A percentile compares a stretch with the other conserved stretches of the same genome.
Evolutionary conservation across 2,888 invertebrate species (phyloP).

Genomic region (Saturnia japonica): DNA sequence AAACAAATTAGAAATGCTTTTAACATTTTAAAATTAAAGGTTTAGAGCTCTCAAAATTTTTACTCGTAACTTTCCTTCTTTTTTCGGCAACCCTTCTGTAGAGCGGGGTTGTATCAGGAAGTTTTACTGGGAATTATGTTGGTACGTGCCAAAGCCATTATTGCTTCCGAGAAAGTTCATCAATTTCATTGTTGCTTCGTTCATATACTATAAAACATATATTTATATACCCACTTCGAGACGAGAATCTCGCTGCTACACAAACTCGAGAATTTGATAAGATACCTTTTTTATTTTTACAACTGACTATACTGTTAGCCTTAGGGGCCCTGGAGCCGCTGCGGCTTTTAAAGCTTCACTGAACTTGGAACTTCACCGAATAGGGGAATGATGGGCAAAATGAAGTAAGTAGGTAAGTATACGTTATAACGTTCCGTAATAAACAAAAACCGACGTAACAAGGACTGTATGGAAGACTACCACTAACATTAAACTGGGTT

Average conservation of each 20-base stretch:
- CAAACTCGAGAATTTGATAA: background rate
- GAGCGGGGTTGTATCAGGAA: constrained; percentile 68
- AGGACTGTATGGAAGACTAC: background rate
- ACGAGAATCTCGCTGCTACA: background rate
- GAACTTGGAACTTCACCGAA: too few species aligned
- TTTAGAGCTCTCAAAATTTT: constrained; percentile 5
- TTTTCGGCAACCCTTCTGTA: constrained; percentile 57
- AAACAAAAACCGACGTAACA: too few species aligned
- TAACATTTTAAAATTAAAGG: constrained; percentile 14
- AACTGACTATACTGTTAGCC: too few species aligned
- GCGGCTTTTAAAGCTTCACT: too few species aligned
- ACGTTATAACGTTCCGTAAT: background rate
- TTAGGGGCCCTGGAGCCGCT: too few species aligned
- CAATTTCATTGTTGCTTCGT: constrained; percentile 79
- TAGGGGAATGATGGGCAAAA: too few species aligned
- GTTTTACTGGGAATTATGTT: constrained; percentile 80
- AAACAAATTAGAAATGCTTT: background rate
- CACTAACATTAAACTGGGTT: background rate
- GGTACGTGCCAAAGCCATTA: constrained; percentile 83
- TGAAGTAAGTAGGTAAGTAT: background rate
- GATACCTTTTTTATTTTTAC: background rate
- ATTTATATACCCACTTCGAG: constrained; percentile 29
- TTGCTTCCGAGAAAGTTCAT: constrained; percentile 82
- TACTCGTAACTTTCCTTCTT: background rate
- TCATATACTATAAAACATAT: constrained; percentile 44